Percentiles rank a stretch among this genome's conserved stretches.
phyloP scores from a whole-genome alignment of 2,888 invertebrate genomes.

The Drosophila engyochracea region DNA sequence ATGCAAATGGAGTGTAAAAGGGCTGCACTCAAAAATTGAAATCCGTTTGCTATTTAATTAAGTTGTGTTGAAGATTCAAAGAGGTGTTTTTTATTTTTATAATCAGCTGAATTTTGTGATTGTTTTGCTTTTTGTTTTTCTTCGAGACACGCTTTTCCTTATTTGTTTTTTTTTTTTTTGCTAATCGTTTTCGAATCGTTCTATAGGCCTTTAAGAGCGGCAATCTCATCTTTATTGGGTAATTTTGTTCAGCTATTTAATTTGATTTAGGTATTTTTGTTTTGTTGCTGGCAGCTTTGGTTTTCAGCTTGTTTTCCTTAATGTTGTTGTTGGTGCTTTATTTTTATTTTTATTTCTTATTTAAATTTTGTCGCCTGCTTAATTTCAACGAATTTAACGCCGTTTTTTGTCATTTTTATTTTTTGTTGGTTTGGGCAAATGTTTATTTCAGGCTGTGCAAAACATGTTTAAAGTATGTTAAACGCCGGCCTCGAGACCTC shows the following conservation, averaged over 20 bases:
- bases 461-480: slow-evolving; percentile 81
- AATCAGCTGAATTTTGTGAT: slow-evolving; percentile 1
- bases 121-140: slow-evolving; percentile 1
- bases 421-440: slow-evolving; percentile 12
- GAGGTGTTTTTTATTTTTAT: not conserved
- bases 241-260: slow-evolving; percentile 43
- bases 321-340: slow-evolving; percentile 19
- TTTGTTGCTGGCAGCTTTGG: slow-evolving; percentile 11
- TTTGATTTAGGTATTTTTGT: slow-evolving; percentile 16
- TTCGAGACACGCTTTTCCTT: not conserved
- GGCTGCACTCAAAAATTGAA: not conserved
- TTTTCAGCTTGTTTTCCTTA: slow-evolving; percentile 8
- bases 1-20: slow-evolving; percentile 3
- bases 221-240: slow-evolving; percentile 51
- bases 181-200: slow-evolving; percentile 45
- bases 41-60: not conserved
- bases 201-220: slow-evolving; percentile 20
- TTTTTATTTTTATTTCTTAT: slow-evolving; percentile 41
- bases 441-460: slow-evolving; percentile 52
- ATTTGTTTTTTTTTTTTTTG: slow-evolving; percentile 12
- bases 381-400: slow-evolving; percentile 65
- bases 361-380: slow-evolving; percentile 53
- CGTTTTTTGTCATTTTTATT: slow-evolving; percentile 4
- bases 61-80: not conserved
- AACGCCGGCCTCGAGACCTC: slow-evolving; percentile 49